phyloP scores from a whole-genome alignment of 2,888 invertebrate species.

The Acleris literana region DNA sequence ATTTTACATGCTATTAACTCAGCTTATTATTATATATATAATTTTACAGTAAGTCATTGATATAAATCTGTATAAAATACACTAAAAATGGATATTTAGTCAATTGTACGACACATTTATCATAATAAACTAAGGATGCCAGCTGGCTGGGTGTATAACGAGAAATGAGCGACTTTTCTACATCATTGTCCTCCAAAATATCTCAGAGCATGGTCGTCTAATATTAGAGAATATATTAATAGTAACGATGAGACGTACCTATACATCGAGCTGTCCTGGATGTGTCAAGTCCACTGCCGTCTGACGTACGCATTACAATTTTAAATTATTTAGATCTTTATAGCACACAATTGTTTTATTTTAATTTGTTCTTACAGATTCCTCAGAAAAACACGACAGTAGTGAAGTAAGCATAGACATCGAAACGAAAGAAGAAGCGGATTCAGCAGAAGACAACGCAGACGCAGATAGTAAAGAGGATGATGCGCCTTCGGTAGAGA shows the following conservation, averaged over 20 bases:
- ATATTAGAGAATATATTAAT: conserved; percentile 56
- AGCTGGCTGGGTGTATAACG: conserved; percentile 32
- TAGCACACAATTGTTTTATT: conserved; percentile 1
- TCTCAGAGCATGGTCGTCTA: conserved; percentile 52
- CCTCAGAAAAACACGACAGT: conserved; percentile 79
- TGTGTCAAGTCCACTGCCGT: conserved; percentile 14
- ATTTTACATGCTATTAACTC: too few relatives aligned
- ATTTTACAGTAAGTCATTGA: too few relatives aligned
- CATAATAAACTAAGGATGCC: conserved; percentile 24
- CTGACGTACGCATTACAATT: background rate
- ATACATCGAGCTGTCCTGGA: conserved; percentile 14
- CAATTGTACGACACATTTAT: conserved; percentile 15
- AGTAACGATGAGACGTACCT: conserved; percentile 13
- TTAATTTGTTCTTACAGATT: conserved; percentile 58
- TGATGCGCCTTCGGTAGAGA: conserved; percentile 70
- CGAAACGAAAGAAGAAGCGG: conserved; percentile 72
- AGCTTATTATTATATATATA: too few relatives aligned
- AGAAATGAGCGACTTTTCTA: conserved; percentile 42
- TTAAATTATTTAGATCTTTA: background rate
- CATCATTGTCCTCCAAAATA: conserved; percentile 51
- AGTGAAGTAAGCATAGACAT: conserved; percentile 77
- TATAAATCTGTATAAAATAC: too few relatives aligned
- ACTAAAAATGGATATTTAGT: background rate
- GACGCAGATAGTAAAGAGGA: conserved; percentile 61
- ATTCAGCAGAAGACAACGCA: conserved; percentile 67